Evolutionary conservation across 2,888 invertebrate species (phyloP), one percentile per base, ranked within the genome.

Genomic region (Acleris holmiana): DNA sequence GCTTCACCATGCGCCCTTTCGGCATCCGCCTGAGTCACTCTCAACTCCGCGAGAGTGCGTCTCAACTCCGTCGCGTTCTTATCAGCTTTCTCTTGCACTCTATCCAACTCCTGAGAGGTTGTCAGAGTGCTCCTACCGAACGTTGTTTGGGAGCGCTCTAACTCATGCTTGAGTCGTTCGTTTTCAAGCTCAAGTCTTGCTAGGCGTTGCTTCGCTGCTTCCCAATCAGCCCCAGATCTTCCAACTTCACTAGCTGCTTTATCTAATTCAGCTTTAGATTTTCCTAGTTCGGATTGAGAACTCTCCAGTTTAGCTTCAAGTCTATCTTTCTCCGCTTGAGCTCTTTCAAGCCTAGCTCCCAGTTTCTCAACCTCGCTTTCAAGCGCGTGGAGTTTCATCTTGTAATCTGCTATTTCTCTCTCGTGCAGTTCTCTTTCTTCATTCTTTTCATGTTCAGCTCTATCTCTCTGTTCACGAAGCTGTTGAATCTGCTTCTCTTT

Each of bases 401-500:
- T 98, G 82, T 97, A 98, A 85, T 99, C 99, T 60, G 98, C 98
- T 76, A 98, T 95, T 85, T 98, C 98, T 75, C 98, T 94, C 84
- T 98, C 98, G 82, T 98, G 98, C 18, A 98, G 93, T 78, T 99
- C 99, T 70, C 98, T 94, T 86, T 99, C 99, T 88, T 99, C 99
- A 74, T 98, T 97, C 82, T 98, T 97, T 79, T 99, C 99, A 74
- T 98, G 97, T 88, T 99, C 99, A 48, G 98, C 97, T 74, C 98
- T 94, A 80, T 99, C 99, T 80, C 99, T 94, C 84, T 99, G 99
- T 81, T 99, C 99, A 73, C 97, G 93, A 69, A 99, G 91, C 84
- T 98, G 98, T 73, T 96, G 96, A 93, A 99, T 98, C 93, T 99
- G 99, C 85, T 98, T 98, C 80, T 99, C 99, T 91, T 99, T 99